These are phyloP conservation scores for Nomada hirtipes DNA, from an alignment of 2,888 invertebrate genomes.

Conservation along the genomic window DNA sequence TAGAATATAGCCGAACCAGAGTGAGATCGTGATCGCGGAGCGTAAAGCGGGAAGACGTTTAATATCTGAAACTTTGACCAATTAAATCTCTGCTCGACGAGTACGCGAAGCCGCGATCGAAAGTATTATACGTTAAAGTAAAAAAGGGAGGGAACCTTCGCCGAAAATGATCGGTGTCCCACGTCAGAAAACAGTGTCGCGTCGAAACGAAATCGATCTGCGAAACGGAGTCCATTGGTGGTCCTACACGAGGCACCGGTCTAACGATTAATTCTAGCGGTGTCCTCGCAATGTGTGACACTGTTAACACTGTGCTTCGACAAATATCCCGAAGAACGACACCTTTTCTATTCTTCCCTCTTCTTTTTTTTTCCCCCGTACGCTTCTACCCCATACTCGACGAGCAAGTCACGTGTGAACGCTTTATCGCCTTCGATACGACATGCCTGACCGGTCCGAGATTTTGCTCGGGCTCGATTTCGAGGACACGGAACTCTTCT, in stretches of 20 bases:
- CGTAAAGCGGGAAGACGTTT: neutral
- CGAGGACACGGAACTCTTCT: constrained; percentile 60
- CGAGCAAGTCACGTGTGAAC: constrained; percentile 52
- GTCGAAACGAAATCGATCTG: too few relatives aligned
- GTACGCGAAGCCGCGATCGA: neutral
- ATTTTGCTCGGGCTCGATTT: constrained; percentile 56
- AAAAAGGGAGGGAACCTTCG: too few relatives aligned
- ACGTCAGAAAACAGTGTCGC: too few relatives aligned
- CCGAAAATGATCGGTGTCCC: too few relatives aligned
- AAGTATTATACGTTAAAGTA: too few relatives aligned
- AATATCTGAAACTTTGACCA: neutral
- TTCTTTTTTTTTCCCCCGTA: constrained; percentile 21
- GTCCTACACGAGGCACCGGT: neutral
- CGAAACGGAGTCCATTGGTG: neutral
- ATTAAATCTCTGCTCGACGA: neutral
- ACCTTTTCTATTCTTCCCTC: constrained; percentile 17
- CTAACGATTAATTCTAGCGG: constrained; percentile 26
- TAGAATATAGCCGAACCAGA: neutral
- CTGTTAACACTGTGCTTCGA: constrained; percentile 14
- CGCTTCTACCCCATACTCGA: constrained; percentile 26
- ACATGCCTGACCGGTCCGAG: constrained; percentile 45
- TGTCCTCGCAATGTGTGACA: neutral
- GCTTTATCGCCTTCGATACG: constrained; percentile 49
- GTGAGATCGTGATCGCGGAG: neutral
- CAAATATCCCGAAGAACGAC: constrained; percentile 27